Conservation (phyloP, 2,888 invertebrate species). For the Onchidella celtica region DNA sequence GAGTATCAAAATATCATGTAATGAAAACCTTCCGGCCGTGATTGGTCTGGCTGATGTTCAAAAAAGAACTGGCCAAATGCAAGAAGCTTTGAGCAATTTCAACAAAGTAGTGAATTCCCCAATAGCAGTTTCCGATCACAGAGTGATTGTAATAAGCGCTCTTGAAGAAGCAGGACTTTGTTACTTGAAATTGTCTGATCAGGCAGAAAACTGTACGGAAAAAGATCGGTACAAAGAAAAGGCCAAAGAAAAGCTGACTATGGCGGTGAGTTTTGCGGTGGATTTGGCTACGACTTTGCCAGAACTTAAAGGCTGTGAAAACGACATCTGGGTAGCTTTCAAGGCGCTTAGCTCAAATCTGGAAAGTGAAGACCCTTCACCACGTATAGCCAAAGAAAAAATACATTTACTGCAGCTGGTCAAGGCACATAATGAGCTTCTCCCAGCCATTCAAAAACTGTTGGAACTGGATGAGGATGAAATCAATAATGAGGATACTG, state of each 20-base stretch:
- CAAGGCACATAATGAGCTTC: not conserved
- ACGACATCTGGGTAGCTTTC: slow-evolving; percentile 1
- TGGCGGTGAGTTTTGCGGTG: slow-evolving; percentile 11
- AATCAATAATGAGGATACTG: not conserved
- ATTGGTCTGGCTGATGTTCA: slow-evolving; percentile 4
- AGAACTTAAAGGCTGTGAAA: not conserved
- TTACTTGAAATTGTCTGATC: not conserved
- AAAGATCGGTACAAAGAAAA: not conserved
- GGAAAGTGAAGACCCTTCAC: not conserved
- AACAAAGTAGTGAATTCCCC: slow-evolving; percentile 9
- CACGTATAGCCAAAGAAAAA: not conserved
- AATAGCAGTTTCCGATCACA: not conserved
- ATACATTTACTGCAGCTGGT: not conserved
- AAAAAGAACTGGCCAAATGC: not conserved
- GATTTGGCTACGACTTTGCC: slow-evolving; percentile 13
- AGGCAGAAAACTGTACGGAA: not conserved
- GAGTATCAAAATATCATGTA: slow-evolving; percentile 7
- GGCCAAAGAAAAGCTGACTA: not conserved
- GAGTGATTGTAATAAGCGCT: slow-evolving; percentile 15
- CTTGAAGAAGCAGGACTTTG: slow-evolving; percentile 28
- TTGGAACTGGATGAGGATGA: not conserved
- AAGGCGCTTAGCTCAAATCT: not conserved
- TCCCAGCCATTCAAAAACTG: not conserved
- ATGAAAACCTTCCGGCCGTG: slow-evolving; percentile 17
- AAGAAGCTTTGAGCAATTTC: slow-evolving; percentile 24